phyloP scores from a whole-genome alignment of 2,888 invertebrate species.

The Mythimna albipuncta region DNA sequence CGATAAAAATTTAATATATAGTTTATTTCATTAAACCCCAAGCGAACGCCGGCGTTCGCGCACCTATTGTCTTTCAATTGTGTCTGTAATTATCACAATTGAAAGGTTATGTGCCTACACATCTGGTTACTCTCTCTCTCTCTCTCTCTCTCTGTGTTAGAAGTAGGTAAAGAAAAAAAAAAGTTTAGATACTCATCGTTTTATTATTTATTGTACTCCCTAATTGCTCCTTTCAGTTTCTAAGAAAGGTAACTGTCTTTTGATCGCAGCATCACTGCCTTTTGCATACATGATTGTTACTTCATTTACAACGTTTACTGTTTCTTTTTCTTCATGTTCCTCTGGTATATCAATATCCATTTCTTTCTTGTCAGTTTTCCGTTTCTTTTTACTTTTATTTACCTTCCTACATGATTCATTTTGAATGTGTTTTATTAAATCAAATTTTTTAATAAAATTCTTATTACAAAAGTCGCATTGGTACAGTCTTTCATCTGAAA shows the following conservation, averaged over 20 bases:
- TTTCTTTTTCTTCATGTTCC: not conserved
- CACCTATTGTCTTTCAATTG: too few relatives aligned
- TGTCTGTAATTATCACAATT: too few relatives aligned
- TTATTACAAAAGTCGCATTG: slow-evolving; percentile 72
- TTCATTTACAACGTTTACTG: not conserved
- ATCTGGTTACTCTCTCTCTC: too few relatives aligned
- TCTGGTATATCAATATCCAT: not conserved
- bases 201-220: slow-evolving; percentile 4
- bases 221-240: slow-evolving; percentile 60
- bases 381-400: not conserved
- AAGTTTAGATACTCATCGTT: not conserved
- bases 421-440: slow-evolving; percentile 68
- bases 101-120: too few relatives aligned
- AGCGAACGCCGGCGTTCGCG: too few relatives aligned
- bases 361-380: not conserved
- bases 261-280: slow-evolving; percentile 11
- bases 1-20: too few relatives aligned
- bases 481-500: slow-evolving; percentile 73
- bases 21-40: too few relatives aligned
- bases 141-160: too few relatives aligned
- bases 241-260: slow-evolving; percentile 54
- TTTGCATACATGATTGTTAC: slow-evolving; percentile 14
- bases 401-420: slow-evolving; percentile 51
- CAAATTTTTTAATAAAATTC: slow-evolving; percentile 61
- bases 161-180: not conserved